Percentiles rank a stretch among this genome's conserved stretches.
phyloP scores from a whole-genome alignment of 2,888 invertebrate species.

The Petrolisthes cinctipes region DNA sequence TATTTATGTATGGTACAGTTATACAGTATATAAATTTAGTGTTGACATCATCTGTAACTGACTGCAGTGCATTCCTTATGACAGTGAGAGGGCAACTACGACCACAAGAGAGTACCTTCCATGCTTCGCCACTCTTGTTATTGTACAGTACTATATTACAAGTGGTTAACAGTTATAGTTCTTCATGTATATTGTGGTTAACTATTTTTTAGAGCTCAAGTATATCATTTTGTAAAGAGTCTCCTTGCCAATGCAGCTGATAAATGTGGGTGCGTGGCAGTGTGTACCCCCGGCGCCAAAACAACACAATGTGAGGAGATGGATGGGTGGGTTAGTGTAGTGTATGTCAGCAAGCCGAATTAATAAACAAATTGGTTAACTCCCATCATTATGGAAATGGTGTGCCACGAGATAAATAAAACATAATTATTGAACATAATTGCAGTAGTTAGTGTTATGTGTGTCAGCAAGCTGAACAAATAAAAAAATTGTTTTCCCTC shows the following conservation, averaged over 20 bases:
- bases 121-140: constrained; percentile 43
- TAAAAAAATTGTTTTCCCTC: too few relatives aligned
- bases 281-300: constrained; percentile 29
- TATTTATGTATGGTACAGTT: too few relatives aligned
- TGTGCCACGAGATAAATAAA: too few relatives aligned
- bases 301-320: constrained; percentile 31
- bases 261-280: constrained; percentile 33
- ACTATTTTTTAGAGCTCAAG: constrained; percentile 37
- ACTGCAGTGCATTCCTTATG: not conserved
- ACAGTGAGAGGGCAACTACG: not conserved
- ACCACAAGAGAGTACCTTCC: constrained; percentile 34
- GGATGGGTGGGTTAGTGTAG: not conserved
- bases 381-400: too few relatives aligned
- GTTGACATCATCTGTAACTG: too few relatives aligned
- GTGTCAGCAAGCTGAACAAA: too few relatives aligned
- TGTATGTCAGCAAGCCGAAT: too few relatives aligned
- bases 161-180: constrained; percentile 40
- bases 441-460: too few relatives aligned
- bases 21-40: too few relatives aligned
- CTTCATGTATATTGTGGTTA: constrained; percentile 49
- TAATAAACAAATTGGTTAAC: too few relatives aligned
- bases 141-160: constrained; percentile 46
- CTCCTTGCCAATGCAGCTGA: constrained; percentile 39
- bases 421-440: too few relatives aligned
- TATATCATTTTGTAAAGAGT: constrained; percentile 36